Base-by-base conservation (phyloP, 2,113 vertebrate genomes). In the Loxodonta africana region DNA sequence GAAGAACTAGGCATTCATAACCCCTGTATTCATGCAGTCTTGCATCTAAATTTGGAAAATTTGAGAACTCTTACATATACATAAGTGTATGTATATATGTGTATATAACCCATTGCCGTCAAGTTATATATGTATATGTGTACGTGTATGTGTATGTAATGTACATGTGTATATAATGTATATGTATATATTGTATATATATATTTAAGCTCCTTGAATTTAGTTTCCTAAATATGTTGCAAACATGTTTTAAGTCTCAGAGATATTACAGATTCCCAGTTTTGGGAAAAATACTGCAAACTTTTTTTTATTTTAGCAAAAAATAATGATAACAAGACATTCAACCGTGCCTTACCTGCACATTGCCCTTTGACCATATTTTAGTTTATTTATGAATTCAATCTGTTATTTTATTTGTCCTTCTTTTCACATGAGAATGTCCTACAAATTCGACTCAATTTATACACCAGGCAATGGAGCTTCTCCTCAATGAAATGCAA, bases 1-100 rank as follows among this genome's bases (percentile, higher is more conserved):
- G 14, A 46, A 8, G 37, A 71, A 0, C 1, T 8, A 15, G 46
- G 28, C 3, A 7, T 4, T 11, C 15, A 9, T 5, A 28, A 41
- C 4, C 44, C 28, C 37, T n/a, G 28, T 5, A 51, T 20, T 9
- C 67, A 69, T 12, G 11, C 11, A 33, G 67, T 33, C 67, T 33
- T 33, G 4, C 33, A 15, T 33, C 67, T 41, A 44, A 3, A 21
- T 14, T n/a, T 11, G 28, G 48, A 46, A 87, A 37, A 3, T 9
- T 21, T 14, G 11, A 23, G 21, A 9, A 9, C 21, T 71, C 48
- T 44, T 20, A 14, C 15, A 44, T 12, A 11, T 11, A 15, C 12
- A 18, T 37, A 12, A 11, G 2, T 57, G 12, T 57, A 57, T 57
- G 12, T 57, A 57, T 14, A 57, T 57, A 57, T 53, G 51, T 12